Base-by-base conservation (phyloP, 2,888 invertebrate genomes). In the Pseudolycoriella hygida region DNA sequence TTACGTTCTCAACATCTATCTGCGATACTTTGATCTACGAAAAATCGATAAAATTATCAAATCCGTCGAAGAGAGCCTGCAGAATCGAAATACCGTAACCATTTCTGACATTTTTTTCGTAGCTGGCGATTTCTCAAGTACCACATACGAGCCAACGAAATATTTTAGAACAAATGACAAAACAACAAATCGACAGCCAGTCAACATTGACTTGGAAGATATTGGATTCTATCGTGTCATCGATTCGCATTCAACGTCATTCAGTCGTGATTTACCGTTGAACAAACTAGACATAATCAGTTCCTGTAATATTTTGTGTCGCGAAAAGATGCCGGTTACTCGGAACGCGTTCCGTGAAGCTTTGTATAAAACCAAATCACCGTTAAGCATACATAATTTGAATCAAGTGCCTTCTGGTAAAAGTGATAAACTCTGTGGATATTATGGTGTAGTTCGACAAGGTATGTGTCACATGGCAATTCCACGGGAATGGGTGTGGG, bases 401-500 rank as follows among this genome's bases (percentile, higher is more conserved):
- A 32, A 4, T 18, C 17, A 17, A 31, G 41, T 45, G 41, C 40
- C 40, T 41, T 41, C 17, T 25, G 17, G 34, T 37, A 42, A 42
- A 15, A n/a, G 17, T 42, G 17, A 61, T 41, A 51, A 50, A 34
- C 67, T 67, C 52, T 76, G 75, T 49, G 74, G 76, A 1, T 58
- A 67, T 46, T 66, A 71, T 40, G 78, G 77, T 5, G 71, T 77
- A n/a, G 70, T 86, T 34, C 69, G 73, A 43, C 72, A 77, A 14
- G 85, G 85, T 1, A 64, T 86, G 38, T 75, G 75, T 47, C 84
- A 83, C 56, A 64, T 84, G 44, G 82, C 83, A 42, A 86, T 87
- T 50, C 86, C 86, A 0, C 70, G 77, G n/a, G 83, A 82, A 3
- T 86, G 85, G 85, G 73, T 73, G 15, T 85, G 83, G 85, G 84